Evolutionary conservation across 2,113 vertebrate genomes (phyloP).

Genomic region (Crotalus helleri): DNA sequence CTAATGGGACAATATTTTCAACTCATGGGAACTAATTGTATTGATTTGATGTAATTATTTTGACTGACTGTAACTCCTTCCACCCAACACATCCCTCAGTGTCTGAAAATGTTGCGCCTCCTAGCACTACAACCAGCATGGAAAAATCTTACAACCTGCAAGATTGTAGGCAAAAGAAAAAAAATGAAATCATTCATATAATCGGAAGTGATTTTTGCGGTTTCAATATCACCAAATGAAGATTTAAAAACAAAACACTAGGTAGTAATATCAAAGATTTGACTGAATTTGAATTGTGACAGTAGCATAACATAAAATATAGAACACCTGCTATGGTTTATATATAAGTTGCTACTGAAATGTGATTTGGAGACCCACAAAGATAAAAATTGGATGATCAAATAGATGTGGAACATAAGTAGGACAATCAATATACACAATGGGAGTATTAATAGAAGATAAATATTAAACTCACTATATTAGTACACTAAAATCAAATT

Average conservation of each 20-base stretch:
- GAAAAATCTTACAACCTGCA: background rate
- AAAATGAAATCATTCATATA: background rate
- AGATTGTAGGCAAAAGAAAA: background rate
- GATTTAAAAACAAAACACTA: background rate
- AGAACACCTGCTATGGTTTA: background rate
- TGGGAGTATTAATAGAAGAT: background rate
- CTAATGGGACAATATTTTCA: background rate
- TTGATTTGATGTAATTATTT: background rate
- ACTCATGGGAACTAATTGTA: background rate
- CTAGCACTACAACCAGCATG: background rate
- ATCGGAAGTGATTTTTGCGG: background rate
- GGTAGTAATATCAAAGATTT: background rate
- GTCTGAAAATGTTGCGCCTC: background rate
- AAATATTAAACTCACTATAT: background rate
- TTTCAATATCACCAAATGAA: background rate
- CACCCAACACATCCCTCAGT: background rate
- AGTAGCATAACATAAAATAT: background rate
- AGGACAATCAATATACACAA: background rate
- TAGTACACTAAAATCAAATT: background rate
- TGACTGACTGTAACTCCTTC: background rate
- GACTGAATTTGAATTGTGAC: background rate
- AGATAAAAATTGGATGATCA: background rate
- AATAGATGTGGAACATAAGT: background rate
- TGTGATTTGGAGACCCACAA: background rate
- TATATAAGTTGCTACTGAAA: background rate